Conservation (phyloP, 2,113 vertebrate species). For the Prolemur simus region DNA sequence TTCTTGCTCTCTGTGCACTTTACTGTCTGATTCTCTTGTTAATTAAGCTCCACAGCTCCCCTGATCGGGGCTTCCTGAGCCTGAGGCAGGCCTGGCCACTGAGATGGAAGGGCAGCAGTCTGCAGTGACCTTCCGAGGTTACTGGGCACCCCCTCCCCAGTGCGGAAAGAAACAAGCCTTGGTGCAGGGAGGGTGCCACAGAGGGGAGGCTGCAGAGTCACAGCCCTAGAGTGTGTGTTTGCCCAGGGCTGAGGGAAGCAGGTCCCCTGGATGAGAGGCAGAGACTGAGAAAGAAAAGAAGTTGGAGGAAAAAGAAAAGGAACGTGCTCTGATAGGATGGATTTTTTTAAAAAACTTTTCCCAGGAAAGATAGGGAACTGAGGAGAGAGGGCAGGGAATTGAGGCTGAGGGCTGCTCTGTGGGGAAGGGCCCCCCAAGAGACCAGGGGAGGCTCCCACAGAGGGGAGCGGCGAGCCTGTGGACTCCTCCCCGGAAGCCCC, state of each 20-base stretch:
- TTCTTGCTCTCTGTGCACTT: neutral
- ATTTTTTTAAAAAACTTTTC: neutral
- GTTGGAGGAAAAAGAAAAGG: neutral
- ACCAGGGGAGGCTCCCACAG: neutral
- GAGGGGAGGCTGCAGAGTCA: neutral
- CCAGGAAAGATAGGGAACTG: neutral
- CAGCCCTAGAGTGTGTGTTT: neutral
- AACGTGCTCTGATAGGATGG: neutral
- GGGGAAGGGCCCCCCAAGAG: neutral
- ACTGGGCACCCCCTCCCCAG: neutral
- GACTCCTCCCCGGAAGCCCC: neutral
- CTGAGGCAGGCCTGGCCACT: neutral
- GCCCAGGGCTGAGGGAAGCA: neutral
- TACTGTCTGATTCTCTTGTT: constrained; percentile 22
- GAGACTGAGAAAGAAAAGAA: neutral
- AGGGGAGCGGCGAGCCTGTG: neutral
- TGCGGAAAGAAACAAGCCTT: neutral
- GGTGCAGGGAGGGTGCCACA: neutral
- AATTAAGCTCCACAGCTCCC: neutral
- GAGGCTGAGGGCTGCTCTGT: neutral
- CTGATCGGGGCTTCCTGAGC: neutral
- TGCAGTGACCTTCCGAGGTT: no score
- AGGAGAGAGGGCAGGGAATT: neutral
- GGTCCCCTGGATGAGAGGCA: neutral
- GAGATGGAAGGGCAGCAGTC: neutral